Base-by-base conservation (phyloP, 2,888 invertebrate species). In the Philereme transversata region DNA sequence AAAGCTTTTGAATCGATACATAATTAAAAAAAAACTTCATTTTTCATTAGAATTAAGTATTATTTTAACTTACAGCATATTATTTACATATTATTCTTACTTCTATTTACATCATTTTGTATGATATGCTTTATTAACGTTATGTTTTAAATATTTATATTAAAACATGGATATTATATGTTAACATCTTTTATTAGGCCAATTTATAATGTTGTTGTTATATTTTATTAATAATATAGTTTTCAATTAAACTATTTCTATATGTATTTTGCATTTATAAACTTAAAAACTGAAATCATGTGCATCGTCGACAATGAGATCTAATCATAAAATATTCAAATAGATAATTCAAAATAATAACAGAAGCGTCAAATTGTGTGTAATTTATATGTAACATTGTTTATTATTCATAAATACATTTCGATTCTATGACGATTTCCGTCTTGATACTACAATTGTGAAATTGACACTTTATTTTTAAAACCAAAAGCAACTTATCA, bases 121-220 rank as follows among this genome's bases (percentile, higher is more conserved):
- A 65, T 69, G 89, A 88, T 89, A 89, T 89, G 88, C 87, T 81
- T 88, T 79, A 74, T 74, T 82, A 82, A 78, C 74, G 79, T 82
- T 80, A 79, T 54, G 61, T 73, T 63, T 68, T 47, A 65, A 64
- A 61, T 72, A 71, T 57, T 57, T 64, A 64, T 68, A 40, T 45
- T 52, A 53, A 52, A 53, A 10, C 46, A 45, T 36, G 51, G 51
- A 52, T 52, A 45, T 45, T 52, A 36, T 52, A 44, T 35, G n/a
- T 33, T 51, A 41, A 33, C 49, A 44, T 47, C 8, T 46, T 46
- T 36, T 4, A 10, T 55, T 51, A 57, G 57, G 58, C 47, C 58
- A 47, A n/a, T 10, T 43, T 0, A 43, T 40, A 6, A 40, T 22
- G 1, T 22, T 22, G 22, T 22, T 22, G 22, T 22, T 22, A 22